Base-by-base conservation (phyloP, 2,888 invertebrate genomes). In the Polietes domitor region DNA sequence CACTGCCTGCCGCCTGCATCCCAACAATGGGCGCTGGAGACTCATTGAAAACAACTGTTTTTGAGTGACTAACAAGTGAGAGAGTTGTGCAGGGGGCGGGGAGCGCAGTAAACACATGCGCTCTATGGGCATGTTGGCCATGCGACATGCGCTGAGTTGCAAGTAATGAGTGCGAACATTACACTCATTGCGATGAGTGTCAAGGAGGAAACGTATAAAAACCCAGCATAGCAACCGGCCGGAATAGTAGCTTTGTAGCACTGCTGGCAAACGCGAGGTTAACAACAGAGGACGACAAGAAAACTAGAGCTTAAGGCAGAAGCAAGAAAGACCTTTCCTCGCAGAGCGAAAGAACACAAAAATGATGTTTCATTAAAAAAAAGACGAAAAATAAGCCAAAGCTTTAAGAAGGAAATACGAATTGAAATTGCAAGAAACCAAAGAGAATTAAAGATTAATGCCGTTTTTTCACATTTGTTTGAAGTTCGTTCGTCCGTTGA, bases 221-320 rank as follows among this genome's bases (percentile, higher is more conserved):
- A 86, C 88, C 73, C 63, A 83, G 87, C 77, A 87, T 86, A 87
- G 88, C 87, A 87, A 90, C 92, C 91, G 91, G 92, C 91, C 91
- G 91, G 88, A 89, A 90, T 89, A 91, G 91, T 92, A 91, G 91
- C 91, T 90, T 91, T 90, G 89, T 88, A 91, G 90, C 90, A 91
- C 89, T 91, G 90, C 89, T 89, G 47, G 86, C 86, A 86, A 87
- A 88, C 87, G 87, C 61, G 68, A 55, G 81, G 72, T 68, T 24
- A 55, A 37, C 58, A 72, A 58, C 70, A 17, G 32, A 21, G 58
- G 61, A 19, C 47, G 58, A 21, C 37, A 72, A 10, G n/a, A 41
- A 55, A 50, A 72, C 2, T 55, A 72, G 50, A 28, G 37, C 32
- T 72, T 50, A 32, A 68, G 53, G 75, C 19, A 70, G 50, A 71